These are phyloP conservation scores for Caranx ignobilis DNA, from an alignment of 2,113 vertebrate genomes.

Conservation along the genomic window DNA sequence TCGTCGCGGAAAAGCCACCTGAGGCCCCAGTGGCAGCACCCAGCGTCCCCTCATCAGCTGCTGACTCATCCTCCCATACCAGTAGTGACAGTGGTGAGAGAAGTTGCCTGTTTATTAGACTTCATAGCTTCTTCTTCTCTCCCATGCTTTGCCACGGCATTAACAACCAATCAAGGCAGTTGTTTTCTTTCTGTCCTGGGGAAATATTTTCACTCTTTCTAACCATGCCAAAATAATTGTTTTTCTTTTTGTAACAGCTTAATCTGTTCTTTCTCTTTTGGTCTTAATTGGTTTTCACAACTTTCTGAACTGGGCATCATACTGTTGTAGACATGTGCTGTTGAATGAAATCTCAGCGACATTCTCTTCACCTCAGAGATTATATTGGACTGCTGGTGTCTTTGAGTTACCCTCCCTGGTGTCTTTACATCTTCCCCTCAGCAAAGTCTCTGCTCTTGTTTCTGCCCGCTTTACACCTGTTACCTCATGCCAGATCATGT, in stretches of 20 bases:
- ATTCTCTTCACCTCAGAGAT: constrained; percentile 35
- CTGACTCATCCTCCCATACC: constrained; percentile 79
- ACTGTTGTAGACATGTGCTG: not conserved
- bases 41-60: constrained; percentile 78
- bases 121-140: constrained; percentile 50
- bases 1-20: constrained; percentile 78
- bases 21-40: constrained; percentile 51
- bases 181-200: constrained; percentile 35
- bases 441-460: constrained; percentile 32
- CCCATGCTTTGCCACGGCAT: constrained; percentile 46
- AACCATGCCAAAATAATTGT: constrained; percentile 30
- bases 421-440: constrained; percentile 22
- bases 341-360: constrained; percentile 27
- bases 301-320: constrained; percentile 9
- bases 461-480: constrained; percentile 35
- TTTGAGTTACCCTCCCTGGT: constrained; percentile 25
- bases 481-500: constrained; percentile 45
- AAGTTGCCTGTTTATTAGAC: constrained; percentile 63
- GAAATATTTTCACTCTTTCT: constrained; percentile 49
- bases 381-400: not conserved
- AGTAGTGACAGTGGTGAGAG: constrained; percentile 92
- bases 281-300: constrained; percentile 21
- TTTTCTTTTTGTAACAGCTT: not conserved
- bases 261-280: constrained; percentile 35
- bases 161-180: constrained; percentile 46